Evolutionary conservation across 2,888 invertebrate species (phyloP).

Genomic region (Diarsia brunnea): DNA sequence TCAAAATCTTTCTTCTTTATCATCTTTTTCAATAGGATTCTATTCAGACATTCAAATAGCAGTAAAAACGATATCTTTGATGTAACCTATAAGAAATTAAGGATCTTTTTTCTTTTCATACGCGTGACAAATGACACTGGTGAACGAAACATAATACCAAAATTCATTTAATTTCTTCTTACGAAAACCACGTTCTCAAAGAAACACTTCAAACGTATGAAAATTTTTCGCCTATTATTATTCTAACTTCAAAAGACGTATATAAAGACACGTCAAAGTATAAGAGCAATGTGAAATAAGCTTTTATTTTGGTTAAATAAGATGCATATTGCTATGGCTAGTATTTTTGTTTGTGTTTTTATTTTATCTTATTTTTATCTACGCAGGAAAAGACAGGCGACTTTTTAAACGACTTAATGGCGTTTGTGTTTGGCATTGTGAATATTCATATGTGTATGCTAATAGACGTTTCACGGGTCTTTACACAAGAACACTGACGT

Average conservation of each 20-base stretch:
- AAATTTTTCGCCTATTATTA: slow-evolving; percentile 73
- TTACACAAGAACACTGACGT: slow-evolving; percentile 29
- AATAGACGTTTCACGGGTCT: slow-evolving; percentile 63
- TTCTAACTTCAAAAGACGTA: slow-evolving; percentile 77
- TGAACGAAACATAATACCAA: slow-evolving; percentile 50
- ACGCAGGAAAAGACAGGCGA: slow-evolving; percentile 70
- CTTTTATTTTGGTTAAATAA: slow-evolving; percentile 71
- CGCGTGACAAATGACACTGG: slow-evolving; percentile 39
- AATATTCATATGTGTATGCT: slow-evolving; percentile 76
- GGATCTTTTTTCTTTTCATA: slow-evolving; percentile 48
- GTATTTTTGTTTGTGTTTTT: slow-evolving; percentile 73
- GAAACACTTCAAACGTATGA: slow-evolving; percentile 76
- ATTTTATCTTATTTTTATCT: slow-evolving; percentile 74
- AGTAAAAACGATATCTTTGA: slow-evolving; percentile 50
- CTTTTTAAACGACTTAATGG: slow-evolving; percentile 70
- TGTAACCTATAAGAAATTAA: slow-evolving; percentile 42
- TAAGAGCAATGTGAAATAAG: slow-evolving; percentile 65
- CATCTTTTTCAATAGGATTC: slow-evolving; percentile 28
- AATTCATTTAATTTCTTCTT: slow-evolving; percentile 63
- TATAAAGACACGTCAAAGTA: slow-evolving; percentile 72
- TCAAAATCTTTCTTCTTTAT: no score
- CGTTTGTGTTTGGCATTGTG: slow-evolving; percentile 71
- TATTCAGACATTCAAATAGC: slow-evolving; percentile 37
- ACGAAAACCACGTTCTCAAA: slow-evolving; percentile 69
- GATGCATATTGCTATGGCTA: slow-evolving; percentile 71